Evolutionary conservation across 2,888 invertebrate genomes (phyloP), one percentile per base, ranked within the genome.

Genomic region (Sycophila texana): DNA sequence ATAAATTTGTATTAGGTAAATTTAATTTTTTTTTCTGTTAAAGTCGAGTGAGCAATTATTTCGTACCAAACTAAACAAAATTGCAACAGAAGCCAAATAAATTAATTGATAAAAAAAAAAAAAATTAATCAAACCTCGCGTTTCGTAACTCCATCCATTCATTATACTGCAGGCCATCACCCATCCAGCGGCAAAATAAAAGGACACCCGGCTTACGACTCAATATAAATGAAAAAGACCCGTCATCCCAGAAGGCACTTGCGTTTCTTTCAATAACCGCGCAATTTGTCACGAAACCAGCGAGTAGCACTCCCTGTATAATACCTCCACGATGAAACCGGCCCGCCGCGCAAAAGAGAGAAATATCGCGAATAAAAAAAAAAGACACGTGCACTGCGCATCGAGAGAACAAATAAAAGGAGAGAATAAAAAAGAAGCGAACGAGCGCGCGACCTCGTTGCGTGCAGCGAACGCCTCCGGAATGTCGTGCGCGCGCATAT

Each of bases 201-300:
- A 39, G 39, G 10, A 10, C 39, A 39, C 53, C n/a, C 53, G 14
- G n/a, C 14, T 53, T n/a, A 20, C 16, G 60, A 22, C 22, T 22
- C 16, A 26, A 5, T 58, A 20, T 18, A 70, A 70, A 58, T 30
- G 57, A 70, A 70, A 47, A 18, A 18, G 12, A 55, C 26, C 53
- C 13, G 49, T 18, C 16, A 66, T 20, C 39, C 39, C 39, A 49
- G 14, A 22, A 51, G 39, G 20, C 1, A 53, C 13, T 16, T 10
- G 47, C 72, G 61, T 61, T 72, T 51, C 26, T 22, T 53, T 20
- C 30, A 55, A 73, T 63, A 63, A 13, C 53, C 53, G 73, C 20
- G 73, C 73, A 63, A 63, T 73, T 63, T 63, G 73, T 73, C 73
- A 73, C 73, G n/a, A 12, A 39, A 18, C 51, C 53, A 1, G 20